Conservation (phyloP, 2,113 vertebrate genomes). For the Bostrychus sinensis region DNA sequence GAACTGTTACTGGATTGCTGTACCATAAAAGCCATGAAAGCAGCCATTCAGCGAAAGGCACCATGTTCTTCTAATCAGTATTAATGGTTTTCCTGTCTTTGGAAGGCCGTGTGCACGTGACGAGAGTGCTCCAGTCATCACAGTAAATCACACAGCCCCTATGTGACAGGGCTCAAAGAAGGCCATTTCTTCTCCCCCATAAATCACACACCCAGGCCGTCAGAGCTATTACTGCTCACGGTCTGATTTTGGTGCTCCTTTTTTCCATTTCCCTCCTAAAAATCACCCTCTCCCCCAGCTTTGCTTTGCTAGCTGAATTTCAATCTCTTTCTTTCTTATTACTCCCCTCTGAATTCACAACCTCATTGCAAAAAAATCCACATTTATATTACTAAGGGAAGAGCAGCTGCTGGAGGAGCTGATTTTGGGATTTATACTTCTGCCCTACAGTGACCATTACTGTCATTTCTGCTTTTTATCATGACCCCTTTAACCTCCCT, state of each 20-base stretch:
- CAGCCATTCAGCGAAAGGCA: constrained; percentile 20
- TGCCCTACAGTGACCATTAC: constrained; percentile 21
- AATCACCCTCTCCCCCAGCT: neutral
- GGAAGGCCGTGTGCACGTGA: constrained; percentile 27
- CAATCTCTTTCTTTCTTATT: constrained; percentile 15
- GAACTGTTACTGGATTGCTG: constrained; percentile 42
- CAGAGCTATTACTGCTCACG: constrained; percentile 46
- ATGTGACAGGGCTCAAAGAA: constrained; percentile 62
- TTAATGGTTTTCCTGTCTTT: constrained; percentile 45
- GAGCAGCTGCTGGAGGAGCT: constrained; percentile 16
- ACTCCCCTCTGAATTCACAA: constrained; percentile 27
- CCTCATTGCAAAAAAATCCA: constrained; percentile 28
- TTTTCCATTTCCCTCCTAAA: neutral
- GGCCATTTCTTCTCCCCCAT: constrained; percentile 59
- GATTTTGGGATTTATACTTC: constrained; percentile 20
- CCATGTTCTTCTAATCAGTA: constrained; percentile 56
- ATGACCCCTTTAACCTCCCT: constrained; percentile 37
- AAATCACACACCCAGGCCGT: constrained; percentile 49
- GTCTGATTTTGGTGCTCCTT: constrained; percentile 27
- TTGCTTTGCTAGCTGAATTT: constrained; percentile 38
- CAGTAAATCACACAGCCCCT: constrained; percentile 51
- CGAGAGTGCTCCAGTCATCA: constrained; percentile 43
- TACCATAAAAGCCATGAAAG: constrained; percentile 27
- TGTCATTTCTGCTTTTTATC: constrained; percentile 49
- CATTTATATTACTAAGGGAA: constrained; percentile 12